Evolutionary conservation across 2,888 invertebrate species (phyloP).

Genomic region (Tipula unca): DNA sequence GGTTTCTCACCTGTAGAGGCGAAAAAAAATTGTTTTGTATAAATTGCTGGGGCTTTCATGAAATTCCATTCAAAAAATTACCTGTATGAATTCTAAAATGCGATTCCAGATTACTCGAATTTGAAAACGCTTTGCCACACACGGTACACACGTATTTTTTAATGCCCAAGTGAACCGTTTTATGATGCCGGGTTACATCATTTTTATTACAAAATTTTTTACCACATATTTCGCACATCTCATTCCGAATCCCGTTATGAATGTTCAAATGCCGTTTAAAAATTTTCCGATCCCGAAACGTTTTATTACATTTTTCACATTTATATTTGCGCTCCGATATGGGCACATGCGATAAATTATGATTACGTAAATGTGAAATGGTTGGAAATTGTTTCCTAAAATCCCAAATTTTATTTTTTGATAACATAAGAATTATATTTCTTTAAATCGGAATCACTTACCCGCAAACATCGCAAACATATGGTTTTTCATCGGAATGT

Average conservation of each 20-base stretch:
- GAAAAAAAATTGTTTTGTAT: too few species aligned
- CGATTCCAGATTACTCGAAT: constrained; percentile 15
- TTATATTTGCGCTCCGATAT: constrained; percentile 1
- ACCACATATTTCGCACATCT: constrained; percentile 16
- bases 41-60: too few species aligned
- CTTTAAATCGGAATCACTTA: background rate
- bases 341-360: constrained; percentile 17
- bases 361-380: constrained; percentile 17
- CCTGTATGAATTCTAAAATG: constrained; percentile 18
- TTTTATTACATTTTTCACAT: constrained; percentile 19
- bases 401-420: background rate
- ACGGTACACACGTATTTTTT: background rate
- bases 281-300: constrained; percentile 8
- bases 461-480: constrained; percentile 16
- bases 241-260: background rate
- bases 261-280: background rate
- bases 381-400: constrained; percentile 17
- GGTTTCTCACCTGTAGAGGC: background rate
- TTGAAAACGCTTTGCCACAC: background rate
- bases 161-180: background rate
- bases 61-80: background rate
- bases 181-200: constrained; percentile 14
- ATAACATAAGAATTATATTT: background rate
- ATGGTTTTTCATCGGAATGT: constrained; percentile 16
- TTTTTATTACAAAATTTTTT: constrained; percentile 17